Base-by-base conservation (phyloP, 2,113 vertebrate genomes). In the Macrotis lagotis region DNA sequence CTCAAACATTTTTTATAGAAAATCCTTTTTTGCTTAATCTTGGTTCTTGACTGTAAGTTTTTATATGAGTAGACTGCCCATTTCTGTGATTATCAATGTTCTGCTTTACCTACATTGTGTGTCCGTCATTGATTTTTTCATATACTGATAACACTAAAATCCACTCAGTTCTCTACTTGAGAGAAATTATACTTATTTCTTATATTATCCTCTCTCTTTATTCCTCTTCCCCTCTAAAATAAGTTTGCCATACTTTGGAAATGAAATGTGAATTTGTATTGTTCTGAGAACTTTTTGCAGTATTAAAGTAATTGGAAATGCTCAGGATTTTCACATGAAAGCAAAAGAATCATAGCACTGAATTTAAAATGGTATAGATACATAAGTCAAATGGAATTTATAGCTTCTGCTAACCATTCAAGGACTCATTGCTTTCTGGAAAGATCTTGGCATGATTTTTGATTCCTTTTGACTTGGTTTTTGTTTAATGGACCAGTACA, bases 271-370 rank as follows among this genome's bases (percentile, higher is more conserved):
- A 55, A 55, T 44, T 88, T 83, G 53, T 5, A 47, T 91, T 51
- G 8, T 91, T 94, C 83, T 94, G 92, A 93, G 52, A 95, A 44
- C 1, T 91, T 95, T 90, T 48, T 96, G 37, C 48, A 96, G 8
- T 37, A 44, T 49, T 95, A 89, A 95, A 47, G 51, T 8, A 95
- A 0, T 55, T 88, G 52, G 92, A 50, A 55, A 28, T 10, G 9
- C 53, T 9, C 53, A 28, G 53, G 53, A 55, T 10, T 55, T 55
- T 28, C 53, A 55, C 53, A 55, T 28, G 25, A 55, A 10, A 10
- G 26, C 53, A 55, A 55, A 24, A 89, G 51, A 92, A 59, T 94
- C 59, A 24, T 44, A 91, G 51, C 6, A 50, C 0, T 94, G 91
- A 74, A 88, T 52, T 28, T 92, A 89, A 59, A 49, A 55, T 55